phyloP scores from a whole-genome alignment of 2,888 invertebrate species.

The Ametastegia equiseti region DNA sequence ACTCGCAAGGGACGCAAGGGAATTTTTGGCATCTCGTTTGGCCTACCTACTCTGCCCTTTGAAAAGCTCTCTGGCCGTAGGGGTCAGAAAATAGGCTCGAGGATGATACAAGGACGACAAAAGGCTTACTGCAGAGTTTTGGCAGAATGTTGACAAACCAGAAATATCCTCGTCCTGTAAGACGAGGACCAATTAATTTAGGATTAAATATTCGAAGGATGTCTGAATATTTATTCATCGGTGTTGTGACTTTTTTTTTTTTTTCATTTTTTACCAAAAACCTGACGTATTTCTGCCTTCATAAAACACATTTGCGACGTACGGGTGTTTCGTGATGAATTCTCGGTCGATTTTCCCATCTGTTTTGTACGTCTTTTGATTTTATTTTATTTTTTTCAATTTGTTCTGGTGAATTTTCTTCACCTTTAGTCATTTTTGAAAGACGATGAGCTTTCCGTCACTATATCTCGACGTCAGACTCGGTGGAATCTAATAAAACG shows the following conservation, averaged over 20 bases:
- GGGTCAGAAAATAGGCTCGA: not conserved
- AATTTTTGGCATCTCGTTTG: conserved; percentile 35
- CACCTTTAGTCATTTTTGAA: too few species aligned
- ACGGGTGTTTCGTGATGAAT: too few species aligned
- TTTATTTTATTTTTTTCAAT: too few species aligned
- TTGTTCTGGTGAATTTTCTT: too few species aligned
- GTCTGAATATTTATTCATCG: not conserved
- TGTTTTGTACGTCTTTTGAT: too few species aligned
- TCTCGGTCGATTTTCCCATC: too few species aligned
- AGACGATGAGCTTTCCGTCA: not conserved
- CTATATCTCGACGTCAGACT: not conserved
- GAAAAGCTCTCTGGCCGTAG: not conserved
- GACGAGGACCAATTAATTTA: not conserved
- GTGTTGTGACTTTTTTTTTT: not conserved
- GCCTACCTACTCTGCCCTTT: not conserved
- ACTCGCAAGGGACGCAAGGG: not conserved
- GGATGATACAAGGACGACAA: not conserved
- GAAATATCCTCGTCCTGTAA: not conserved
- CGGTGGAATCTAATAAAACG: conserved; percentile 13
- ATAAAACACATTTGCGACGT: too few species aligned
- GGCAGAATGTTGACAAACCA: not conserved
- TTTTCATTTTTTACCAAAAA: not conserved
- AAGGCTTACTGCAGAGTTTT: not conserved
- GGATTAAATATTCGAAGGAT: not conserved
- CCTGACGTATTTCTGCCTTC: not conserved